Evolutionary conservation across 2,888 invertebrate genomes (phyloP), one percentile per base, ranked within the genome.

Genomic region (Brachynemurus nebulosus): DNA sequence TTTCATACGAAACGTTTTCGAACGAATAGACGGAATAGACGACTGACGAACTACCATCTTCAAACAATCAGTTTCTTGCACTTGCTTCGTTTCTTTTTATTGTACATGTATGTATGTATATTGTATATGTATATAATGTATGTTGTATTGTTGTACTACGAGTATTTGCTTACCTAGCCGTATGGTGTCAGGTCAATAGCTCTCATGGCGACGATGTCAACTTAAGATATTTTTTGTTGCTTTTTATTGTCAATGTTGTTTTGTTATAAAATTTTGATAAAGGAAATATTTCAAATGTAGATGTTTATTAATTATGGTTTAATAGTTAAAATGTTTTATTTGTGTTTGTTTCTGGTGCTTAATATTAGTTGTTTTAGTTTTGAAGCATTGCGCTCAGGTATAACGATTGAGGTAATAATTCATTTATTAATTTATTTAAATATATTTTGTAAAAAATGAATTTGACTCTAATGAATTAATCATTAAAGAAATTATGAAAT

Each of bases 141-240:
- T n/a, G n/a, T n/a, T n/a, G n/a, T n/a, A n/a, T n/a, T n/a, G n/a
- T n/a, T n/a, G n/a, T n/a, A n/a, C n/a, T n/a, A 30, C 30, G 16
- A 20, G 14, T 40, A 40, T 40, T 40, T 40, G 25, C 16, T 12
- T 27, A 23, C 16, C 18, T 19, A 27, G 40, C 40, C 40, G 27
- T 27, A 27, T 30, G 40, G 40, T 40, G 40, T 40, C 40, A 40
- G 40, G 27, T 16, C 40, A 40, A 20, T 40, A 40, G 40, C 27
- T 19, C 40, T 40, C 40, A 40, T 40, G 40, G 40, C 40, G 40
- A 27, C 40, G 40, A 27, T 40, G 40, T 40, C 40, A 40, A 40
- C 19, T 30, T 17, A 23, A 40, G 27, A 19, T 40, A 27, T 30
- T 40, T 40, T 40, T 40, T 40, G 40, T 40, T 40, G 27, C 40